Conservation (phyloP, 2,797 vertebrate genomes). For the Characodon lateralis region DNA sequence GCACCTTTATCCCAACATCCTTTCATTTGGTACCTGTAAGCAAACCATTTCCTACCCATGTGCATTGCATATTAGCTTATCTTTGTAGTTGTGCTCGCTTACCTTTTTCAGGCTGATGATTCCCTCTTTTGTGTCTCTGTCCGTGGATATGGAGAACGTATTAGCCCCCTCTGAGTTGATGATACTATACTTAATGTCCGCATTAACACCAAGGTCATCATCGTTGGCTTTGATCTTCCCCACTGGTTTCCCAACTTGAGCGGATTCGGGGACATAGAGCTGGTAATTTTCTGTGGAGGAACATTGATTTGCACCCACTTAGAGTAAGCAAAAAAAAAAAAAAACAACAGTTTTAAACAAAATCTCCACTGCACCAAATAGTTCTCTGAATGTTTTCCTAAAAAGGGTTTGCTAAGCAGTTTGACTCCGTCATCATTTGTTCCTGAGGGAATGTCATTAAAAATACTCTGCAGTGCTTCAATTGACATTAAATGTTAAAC, state of each 20-base stretch:
- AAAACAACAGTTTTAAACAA: slow-evolving; percentile 6
- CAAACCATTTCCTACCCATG: background rate
- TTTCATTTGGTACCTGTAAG: background rate
- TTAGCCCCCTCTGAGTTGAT: slow-evolving; percentile 91
- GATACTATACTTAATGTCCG: slow-evolving; percentile 96
- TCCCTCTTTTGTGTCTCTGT: slow-evolving; percentile 94
- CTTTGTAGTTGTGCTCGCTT: slow-evolving; percentile 17
- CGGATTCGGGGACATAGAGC: slow-evolving; percentile 95
- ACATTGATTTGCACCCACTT: slow-evolving; percentile 12
- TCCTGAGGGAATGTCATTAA: slow-evolving; percentile 66
- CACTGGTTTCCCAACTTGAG: slow-evolving; percentile 93
- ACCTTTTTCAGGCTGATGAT: slow-evolving; percentile 95
- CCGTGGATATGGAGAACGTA: slow-evolving; percentile 90
- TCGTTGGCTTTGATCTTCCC: slow-evolving; percentile 98
- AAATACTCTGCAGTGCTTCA: slow-evolving; percentile 50
- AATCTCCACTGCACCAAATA: slow-evolving; percentile 14
- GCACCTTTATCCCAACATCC: background rate
- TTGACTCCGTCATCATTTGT: slow-evolving; percentile 46
- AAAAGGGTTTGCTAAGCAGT: slow-evolving; percentile 53
- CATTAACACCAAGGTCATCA: slow-evolving; percentile 92
- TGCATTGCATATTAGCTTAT: background rate
- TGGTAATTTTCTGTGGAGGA: slow-evolving; percentile 91
- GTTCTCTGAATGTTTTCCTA: slow-evolving; percentile 22
- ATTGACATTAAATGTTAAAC: slow-evolving; percentile 57
- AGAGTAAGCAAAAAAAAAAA: slow-evolving; percentile 7